Conservation (phyloP, 2,888 invertebrate species). For the Orchestes rusci region DNA sequence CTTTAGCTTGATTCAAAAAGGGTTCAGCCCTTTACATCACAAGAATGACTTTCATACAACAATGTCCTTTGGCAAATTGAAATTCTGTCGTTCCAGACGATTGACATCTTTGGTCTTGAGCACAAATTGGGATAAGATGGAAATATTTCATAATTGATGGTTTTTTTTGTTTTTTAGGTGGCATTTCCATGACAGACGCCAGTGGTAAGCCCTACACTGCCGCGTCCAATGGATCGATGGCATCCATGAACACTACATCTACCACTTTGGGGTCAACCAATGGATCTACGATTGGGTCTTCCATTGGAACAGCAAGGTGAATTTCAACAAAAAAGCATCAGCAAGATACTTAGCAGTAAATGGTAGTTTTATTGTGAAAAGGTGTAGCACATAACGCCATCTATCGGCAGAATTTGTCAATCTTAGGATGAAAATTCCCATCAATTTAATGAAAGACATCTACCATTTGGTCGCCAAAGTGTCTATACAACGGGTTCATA, state of each 20-base stretch:
- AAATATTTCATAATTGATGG: neutral
- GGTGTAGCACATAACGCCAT: neutral
- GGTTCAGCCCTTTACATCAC: no score
- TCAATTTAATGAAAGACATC: no score
- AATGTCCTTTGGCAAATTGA: no score
- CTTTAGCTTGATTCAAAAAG: no score
- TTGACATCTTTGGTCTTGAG: neutral
- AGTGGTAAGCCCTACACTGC: conserved; percentile 73
- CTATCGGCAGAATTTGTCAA: no score
- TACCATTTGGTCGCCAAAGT: no score
- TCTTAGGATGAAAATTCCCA: no score
- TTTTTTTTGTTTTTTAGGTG: conserved; percentile 16
- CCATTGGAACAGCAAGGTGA: conserved; percentile 20
- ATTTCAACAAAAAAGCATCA: neutral
- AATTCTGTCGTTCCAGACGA: neutral
- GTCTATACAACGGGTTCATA: no score
- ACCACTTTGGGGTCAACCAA: conserved; percentile 55
- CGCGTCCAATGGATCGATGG: conserved; percentile 55
- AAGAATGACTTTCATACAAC: no score
- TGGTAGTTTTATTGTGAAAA: conserved; percentile 1
- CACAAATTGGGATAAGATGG: neutral
- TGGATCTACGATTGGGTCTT: conserved; percentile 46
- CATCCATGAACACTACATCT: conserved; percentile 66
- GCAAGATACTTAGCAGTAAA: conserved; percentile 3
- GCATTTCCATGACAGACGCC: conserved; percentile 78